These are phyloP conservation scores for Mus spicilegus DNA, from an alignment of 2,113 vertebrate species.

Conservation along the genomic window DNA sequence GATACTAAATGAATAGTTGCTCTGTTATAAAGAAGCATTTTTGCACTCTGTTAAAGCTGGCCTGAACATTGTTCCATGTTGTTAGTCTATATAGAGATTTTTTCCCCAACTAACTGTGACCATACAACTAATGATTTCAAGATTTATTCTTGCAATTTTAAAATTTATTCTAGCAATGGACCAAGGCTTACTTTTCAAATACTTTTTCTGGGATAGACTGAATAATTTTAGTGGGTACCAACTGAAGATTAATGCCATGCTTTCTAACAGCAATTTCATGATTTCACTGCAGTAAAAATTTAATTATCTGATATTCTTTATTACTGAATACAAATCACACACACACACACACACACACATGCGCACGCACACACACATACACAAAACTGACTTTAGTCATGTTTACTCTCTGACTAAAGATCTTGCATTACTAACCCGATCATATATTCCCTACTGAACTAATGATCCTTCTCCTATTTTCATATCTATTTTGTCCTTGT, in stretches of 20 bases:
- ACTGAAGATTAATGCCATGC: constrained; percentile 21
- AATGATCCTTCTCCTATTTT: neutral
- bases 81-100: constrained; percentile 30
- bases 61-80: neutral
- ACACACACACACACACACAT: neutral
- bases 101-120: neutral
- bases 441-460: neutral
- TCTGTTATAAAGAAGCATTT: constrained; percentile 16
- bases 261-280: neutral
- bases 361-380: neutral
- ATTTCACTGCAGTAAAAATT: neutral
- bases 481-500: neutral
- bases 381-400: neutral
- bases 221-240: constrained; percentile 64
- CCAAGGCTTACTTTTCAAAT: constrained; percentile 58
- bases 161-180: constrained; percentile 38
- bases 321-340: neutral
- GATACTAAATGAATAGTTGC: constrained; percentile 55
- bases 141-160: constrained; percentile 57
- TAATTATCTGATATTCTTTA: neutral
- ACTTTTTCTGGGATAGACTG: constrained; percentile 16
- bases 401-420: neutral
- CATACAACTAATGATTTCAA: constrained; percentile 35
- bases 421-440: neutral
- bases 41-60: neutral